phyloP scores from a whole-genome alignment of 2,113 vertebrate species.

The Corythornis madagascariensis region DNA sequence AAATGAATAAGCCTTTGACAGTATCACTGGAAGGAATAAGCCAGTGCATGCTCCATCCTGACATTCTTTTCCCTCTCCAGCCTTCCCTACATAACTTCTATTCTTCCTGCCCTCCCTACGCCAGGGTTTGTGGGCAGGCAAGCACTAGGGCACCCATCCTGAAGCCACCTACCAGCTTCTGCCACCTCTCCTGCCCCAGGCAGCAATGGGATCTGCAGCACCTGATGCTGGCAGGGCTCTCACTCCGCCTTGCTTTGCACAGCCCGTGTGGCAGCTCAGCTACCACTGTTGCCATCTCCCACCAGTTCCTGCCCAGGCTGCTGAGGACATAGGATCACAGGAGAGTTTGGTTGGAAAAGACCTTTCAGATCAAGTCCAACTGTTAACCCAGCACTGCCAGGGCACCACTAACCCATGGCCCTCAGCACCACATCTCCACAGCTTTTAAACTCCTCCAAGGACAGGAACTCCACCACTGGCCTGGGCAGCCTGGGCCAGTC shows the following conservation, averaged over 20 bases:
- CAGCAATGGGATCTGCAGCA: neutral
- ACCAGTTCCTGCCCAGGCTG: neutral
- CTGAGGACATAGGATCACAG: neutral
- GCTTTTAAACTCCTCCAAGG: neutral
- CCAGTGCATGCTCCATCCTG: slow-evolving; percentile 16
- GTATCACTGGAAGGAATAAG: slow-evolving; percentile 47
- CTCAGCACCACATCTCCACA: neutral
- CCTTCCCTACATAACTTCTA: slow-evolving; percentile 56
- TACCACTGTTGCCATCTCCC: fast-evolving
- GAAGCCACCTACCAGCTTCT: neutral
- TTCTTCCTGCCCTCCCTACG: slow-evolving; percentile 57
- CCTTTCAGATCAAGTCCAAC: no score
- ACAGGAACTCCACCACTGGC: neutral
- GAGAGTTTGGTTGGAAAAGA: no score
- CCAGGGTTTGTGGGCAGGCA: slow-evolving; percentile 5
- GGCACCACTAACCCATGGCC: no score
- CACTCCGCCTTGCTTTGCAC: neutral
- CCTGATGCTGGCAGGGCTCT: neutral
- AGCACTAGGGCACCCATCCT: neutral
- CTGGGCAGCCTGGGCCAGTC: neutral
- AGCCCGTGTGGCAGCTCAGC: fast-evolving
- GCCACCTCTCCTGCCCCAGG: neutral
- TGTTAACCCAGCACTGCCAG: no score
- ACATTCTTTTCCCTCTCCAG: slow-evolving; percentile 48
- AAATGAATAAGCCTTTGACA: slow-evolving; percentile 72